A percentile compares a stretch with the other conserved stretches of the same genome.
These are phyloP conservation scores for Nicator chloris DNA, from an alignment of 2,113 vertebrate species.

Conservation along the genomic window DNA sequence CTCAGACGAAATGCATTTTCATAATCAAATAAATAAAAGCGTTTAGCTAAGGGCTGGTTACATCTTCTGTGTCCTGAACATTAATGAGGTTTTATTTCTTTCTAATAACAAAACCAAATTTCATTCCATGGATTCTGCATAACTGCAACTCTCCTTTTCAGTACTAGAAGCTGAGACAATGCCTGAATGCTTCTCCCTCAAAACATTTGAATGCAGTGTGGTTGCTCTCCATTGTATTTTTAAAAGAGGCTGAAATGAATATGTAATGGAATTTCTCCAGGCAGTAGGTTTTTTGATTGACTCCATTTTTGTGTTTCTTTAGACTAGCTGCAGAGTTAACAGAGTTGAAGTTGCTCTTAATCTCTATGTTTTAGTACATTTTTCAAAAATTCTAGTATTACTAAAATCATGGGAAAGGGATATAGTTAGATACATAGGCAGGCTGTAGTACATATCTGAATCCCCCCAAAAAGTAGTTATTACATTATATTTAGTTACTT, in stretches of 20 bases:
- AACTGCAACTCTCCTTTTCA: neutral
- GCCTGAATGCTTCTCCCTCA: neutral
- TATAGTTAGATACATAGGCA: neutral
- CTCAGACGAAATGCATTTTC: neutral
- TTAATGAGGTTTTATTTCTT: neutral
- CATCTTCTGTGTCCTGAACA: neutral
- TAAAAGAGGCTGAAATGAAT: neutral
- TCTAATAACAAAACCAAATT: neutral
- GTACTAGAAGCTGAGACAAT: neutral
- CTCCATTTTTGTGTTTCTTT: neutral
- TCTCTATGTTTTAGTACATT: neutral
- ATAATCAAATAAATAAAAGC: neutral
- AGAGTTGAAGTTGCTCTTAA: neutral
- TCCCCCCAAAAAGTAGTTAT: neutral
- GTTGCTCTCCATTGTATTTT: neutral
- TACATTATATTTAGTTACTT: neutral
- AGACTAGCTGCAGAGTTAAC: neutral
- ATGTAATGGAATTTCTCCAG: fast-evolving
- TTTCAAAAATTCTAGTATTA: neutral
- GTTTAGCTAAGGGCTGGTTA: neutral
- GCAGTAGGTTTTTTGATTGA: neutral
- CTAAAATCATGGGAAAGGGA: neutral
- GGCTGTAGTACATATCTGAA: neutral
- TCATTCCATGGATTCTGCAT: neutral
- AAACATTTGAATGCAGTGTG: neutral